These are phyloP conservation scores for Pseudolycoriella hygida DNA, from an alignment of 2,888 invertebrate genomes.

Conservation along the genomic window DNA sequence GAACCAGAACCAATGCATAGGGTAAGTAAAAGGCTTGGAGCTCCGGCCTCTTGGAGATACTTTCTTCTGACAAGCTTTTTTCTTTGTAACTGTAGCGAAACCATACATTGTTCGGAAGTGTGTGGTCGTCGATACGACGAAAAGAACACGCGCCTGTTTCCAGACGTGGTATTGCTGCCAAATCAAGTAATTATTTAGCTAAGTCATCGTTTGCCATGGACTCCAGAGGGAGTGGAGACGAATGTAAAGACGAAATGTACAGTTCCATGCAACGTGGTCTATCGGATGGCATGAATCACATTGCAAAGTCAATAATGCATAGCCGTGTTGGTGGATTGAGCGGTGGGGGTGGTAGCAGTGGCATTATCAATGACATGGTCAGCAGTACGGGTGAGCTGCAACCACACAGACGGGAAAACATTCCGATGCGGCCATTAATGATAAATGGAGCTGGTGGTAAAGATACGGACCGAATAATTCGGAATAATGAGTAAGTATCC, in stretches of 20 bases:
- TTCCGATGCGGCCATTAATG: conserved; percentile 59
- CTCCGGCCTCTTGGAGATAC: neutral
- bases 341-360: conserved; percentile 9
- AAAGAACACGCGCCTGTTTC: conserved; percentile 35
- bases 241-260: conserved; percentile 5
- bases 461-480: neutral
- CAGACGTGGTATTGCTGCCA: conserved; percentile 9
- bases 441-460: conserved; percentile 34
- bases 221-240: conserved; percentile 10
- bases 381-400: conserved; percentile 19
- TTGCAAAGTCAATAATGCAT: conserved; percentile 25
- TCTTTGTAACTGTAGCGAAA: conserved; percentile 53
- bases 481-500: conserved; percentile 1
- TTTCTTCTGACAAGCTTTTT: conserved; percentile 1
- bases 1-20: conserved; percentile 96
- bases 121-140: conserved; percentile 84
- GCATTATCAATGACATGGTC: conserved; percentile 5
- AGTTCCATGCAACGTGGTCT: conserved; percentile 20
- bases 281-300: conserved; percentile 26
- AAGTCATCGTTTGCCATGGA: conserved; percentile 19
- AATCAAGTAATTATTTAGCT: conserved; percentile 13
- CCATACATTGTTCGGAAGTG: conserved; percentile 88
- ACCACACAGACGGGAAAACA: conserved; percentile 37
- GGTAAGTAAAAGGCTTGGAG: conserved; percentile 37
- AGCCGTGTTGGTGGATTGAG: conserved; percentile 13